Evolutionary conservation across 2,797 vertebrate genomes (phyloP), one percentile per base, ranked within the genome.

Genomic region (Enteromius mattozi): DNA sequence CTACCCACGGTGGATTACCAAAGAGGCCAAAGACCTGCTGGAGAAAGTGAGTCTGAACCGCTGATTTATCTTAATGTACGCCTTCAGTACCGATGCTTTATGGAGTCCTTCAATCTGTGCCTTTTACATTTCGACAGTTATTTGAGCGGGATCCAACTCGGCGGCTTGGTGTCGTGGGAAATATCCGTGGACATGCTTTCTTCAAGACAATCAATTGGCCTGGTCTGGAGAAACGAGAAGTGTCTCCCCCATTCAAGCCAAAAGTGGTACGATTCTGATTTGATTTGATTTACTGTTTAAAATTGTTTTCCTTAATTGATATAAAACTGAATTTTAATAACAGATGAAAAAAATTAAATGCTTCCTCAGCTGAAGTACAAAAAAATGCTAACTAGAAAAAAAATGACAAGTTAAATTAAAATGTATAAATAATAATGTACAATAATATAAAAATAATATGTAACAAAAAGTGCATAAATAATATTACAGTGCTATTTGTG

Each of bases 1-100:
- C 90, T 99, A 96, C 88, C 98, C 98, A 3, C 96, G 97, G 49
- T 99, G 97, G 98, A 97, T 99, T 87, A 96, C 96, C 87, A 98
- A 96, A 89, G 98, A 99, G 88, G 93, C 97, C 14, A 98, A 97
- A 89, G 97, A 94, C 88, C 90, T 99, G 24, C 90, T 99, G 80
- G 97, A 99, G 87, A 96, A 96, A 96, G 98, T 98, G 82, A 49
- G 59, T 49, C 59, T 37, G 27, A 83, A 5, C 35, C 8, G 40
- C n/a, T 54, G 40, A 30, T 77, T 27, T 61, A 40, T 61, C 14
- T 10, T 77, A 24, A 61, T 77, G 35, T 59, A 27, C 0, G 13
- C 51, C 5, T 8, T 77, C 75, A 42, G 35, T 10, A 10, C 8
- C 17, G 35, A 77, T 24, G 75, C n/a, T 77, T 61, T 77, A 27